Evolutionary conservation across 1,140 invertebrate species (phyloP).

Genomic region (Matsumurasca onukii): DNA sequence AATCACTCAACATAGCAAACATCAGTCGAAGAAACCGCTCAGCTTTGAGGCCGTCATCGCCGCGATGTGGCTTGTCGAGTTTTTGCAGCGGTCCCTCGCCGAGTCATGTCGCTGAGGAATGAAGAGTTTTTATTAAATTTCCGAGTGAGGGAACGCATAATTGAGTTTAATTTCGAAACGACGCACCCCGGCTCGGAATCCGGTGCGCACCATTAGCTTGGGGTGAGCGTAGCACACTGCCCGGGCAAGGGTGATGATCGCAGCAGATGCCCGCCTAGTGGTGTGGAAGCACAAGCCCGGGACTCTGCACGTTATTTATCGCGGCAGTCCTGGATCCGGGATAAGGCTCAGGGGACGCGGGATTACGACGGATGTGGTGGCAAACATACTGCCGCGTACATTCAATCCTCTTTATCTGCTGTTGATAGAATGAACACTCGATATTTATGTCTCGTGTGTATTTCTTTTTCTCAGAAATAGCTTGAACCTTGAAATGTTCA

Average conservation of each 20-base stretch:
- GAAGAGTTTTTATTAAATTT: conserved; percentile 24
- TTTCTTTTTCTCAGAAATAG: too few species aligned
- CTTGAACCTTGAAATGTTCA: too few species aligned
- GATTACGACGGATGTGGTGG: not conserved
- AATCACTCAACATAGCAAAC: conserved; percentile 12
- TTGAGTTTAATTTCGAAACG: conserved; percentile 21
- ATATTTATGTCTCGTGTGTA: too few species aligned
- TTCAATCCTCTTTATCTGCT: not conserved
- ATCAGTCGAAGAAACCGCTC: not conserved
- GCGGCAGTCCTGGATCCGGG: not conserved
- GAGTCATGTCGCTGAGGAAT: not conserved
- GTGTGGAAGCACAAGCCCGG: conserved; percentile 12
- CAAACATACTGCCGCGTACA: not conserved
- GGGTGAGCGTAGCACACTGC: not conserved
- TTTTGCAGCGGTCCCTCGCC: not conserved
- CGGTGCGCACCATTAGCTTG: conserved; percentile 8
- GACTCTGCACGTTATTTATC: not conserved
- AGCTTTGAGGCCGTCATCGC: not conserved
- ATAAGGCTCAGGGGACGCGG: not conserved
- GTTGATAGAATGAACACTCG: not conserved
- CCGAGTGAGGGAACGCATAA: conserved; percentile 19
- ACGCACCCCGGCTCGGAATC: not conserved
- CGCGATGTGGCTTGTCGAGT: not conserved
- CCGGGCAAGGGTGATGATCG: not conserved
- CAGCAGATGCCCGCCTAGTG: conserved; percentile 12